phyloP scores from a whole-genome alignment of 2,888 invertebrate species.

The Magallana nippona region DNA sequence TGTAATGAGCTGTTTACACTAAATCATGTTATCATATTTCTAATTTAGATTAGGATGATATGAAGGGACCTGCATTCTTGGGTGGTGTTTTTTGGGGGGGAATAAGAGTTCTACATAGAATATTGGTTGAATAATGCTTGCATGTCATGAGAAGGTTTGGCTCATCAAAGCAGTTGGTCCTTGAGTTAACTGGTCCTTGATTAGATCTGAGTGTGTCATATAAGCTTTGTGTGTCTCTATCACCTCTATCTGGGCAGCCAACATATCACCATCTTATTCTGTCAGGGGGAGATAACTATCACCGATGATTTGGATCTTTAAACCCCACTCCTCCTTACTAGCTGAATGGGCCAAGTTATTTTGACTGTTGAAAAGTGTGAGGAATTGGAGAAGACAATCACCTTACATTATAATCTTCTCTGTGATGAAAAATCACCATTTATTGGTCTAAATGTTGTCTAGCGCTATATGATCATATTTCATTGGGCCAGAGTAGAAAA shows the following conservation, averaged over 20 bases:
- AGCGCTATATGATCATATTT: too few relatives aligned
- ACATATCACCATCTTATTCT: background rate
- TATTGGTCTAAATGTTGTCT: too few relatives aligned
- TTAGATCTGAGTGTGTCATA: slow-evolving; percentile 8
- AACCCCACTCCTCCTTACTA: background rate
- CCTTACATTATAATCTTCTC: too few relatives aligned
- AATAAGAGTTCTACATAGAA: background rate
- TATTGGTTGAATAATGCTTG: background rate
- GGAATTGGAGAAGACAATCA: too few relatives aligned
- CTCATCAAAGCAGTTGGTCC: slow-evolving; percentile 25
- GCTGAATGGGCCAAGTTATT: too few relatives aligned
- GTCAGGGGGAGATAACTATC: background rate
- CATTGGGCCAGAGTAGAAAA: too few relatives aligned
- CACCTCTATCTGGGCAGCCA: background rate
- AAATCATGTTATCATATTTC: slow-evolving; percentile 11
- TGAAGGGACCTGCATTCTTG: background rate
- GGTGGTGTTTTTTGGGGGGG: too few relatives aligned
- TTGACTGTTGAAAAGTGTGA: too few relatives aligned
- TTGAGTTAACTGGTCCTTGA: slow-evolving; percentile 13
- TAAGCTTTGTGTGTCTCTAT: slow-evolving; percentile 5
- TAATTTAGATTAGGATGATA: background rate
- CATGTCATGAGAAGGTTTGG: slow-evolving; percentile 6
- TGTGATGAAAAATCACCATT: too few relatives aligned
- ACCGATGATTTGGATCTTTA: background rate
- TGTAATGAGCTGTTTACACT: slow-evolving; percentile 14